A percentile compares a stretch with the other conserved stretches of the same genome.
Conservation (phyloP, 2,797 vertebrate species). For the Cercopithecus diana region DNA sequence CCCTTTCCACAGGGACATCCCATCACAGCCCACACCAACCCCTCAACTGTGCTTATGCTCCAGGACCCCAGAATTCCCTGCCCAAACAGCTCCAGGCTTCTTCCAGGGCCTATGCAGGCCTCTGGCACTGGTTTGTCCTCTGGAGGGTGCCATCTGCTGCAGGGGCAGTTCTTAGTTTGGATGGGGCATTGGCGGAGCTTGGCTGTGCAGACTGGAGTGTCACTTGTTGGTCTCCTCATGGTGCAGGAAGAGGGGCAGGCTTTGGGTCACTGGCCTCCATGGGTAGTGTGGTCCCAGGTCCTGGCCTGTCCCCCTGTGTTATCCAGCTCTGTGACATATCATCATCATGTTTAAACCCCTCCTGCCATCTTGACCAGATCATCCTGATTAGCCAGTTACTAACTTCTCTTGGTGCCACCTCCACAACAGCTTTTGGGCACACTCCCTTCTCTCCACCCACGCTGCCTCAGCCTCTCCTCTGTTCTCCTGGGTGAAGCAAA, state of each 20-base stretch:
- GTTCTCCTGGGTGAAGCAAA: not conserved
- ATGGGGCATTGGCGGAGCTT: too few species aligned
- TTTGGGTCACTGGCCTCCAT: not conserved
- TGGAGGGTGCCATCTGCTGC: not conserved
- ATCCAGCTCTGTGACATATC: not conserved
- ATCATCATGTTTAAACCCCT: not conserved
- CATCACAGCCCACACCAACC: too few species aligned
- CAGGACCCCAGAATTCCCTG: not conserved
- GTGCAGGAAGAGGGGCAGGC: not conserved
- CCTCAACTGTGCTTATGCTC: not conserved
- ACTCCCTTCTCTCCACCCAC: not conserved
- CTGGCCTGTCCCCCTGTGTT: not conserved
- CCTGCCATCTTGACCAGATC: not conserved
- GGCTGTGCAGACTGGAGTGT: not conserved
- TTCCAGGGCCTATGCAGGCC: too few species aligned
- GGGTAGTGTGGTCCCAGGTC: not conserved
- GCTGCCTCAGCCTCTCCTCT: not conserved
- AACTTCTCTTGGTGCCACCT: not conserved
- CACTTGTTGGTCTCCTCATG: not conserved
- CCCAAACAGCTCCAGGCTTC: too few species aligned
- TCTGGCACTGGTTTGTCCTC: not conserved
- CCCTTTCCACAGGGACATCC: not conserved
- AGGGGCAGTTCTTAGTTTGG: too few species aligned
- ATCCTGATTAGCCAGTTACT: not conserved
- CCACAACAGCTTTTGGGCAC: too few species aligned